phyloP scores from a whole-genome alignment of 2,888 invertebrate genomes.

The Physocephala rufipes region DNA sequence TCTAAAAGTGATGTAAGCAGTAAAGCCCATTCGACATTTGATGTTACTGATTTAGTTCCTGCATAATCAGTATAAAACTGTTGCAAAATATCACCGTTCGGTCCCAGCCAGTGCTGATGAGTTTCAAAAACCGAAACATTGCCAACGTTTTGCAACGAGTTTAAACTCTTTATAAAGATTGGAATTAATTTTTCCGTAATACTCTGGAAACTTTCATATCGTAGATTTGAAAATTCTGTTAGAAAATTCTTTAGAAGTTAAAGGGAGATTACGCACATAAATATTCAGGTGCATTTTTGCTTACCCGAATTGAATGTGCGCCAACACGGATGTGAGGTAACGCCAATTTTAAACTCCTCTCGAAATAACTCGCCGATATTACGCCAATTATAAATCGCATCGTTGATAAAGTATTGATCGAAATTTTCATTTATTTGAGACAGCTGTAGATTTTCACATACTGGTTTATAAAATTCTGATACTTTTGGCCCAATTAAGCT shows the following conservation, averaged over 20 bases:
- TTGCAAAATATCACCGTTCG: not conserved
- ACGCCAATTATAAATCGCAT: constrained; percentile 35
- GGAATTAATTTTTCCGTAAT: not conserved
- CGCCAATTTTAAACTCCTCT: not conserved
- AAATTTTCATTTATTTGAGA: not conserved
- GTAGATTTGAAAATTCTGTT: constrained; percentile 38
- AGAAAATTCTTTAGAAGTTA: constrained; percentile 17
- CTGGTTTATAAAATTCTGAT: constrained; percentile 35
- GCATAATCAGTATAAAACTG: not conserved
- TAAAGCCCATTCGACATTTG: constrained; percentile 48
- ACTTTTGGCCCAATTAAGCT: constrained; percentile 40
- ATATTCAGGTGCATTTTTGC: not conserved
- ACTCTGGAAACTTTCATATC: constrained; percentile 38
- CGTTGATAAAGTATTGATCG: constrained; percentile 35
- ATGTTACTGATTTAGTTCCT: not conserved
- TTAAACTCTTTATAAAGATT: constrained; percentile 5
- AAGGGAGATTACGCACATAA: not conserved
- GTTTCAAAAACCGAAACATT: not conserved
- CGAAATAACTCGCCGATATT: constrained; percentile 34
- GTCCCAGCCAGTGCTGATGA: constrained; percentile 20
- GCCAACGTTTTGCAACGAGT: not conserved
- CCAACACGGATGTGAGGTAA: not conserved
- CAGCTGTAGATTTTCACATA: not conserved
- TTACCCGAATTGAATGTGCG: not conserved
- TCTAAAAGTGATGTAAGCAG: constrained; percentile 54